Base-by-base conservation (phyloP, 2,888 invertebrate species). In the Plutella xylostella region DNA sequence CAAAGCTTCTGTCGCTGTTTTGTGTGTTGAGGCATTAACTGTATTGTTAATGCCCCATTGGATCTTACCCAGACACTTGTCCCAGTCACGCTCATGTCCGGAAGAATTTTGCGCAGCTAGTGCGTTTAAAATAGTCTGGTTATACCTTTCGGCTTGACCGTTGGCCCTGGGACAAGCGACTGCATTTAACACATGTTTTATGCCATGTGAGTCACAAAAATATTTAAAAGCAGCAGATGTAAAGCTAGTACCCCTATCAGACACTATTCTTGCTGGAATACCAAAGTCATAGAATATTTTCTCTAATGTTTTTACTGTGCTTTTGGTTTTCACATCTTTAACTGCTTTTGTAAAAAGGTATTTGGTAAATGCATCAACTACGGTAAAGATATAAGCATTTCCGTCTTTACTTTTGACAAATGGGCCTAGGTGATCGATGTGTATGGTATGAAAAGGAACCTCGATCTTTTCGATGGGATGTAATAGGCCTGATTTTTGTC, bases 41-140 rank as follows among this genome's bases (percentile, higher is more conserved):
- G 50, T 47, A 28, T 49, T 50, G 40, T 50, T 49, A n/a, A 52
- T 40, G 20, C 46, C 48, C 50, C 48, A 46, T 25, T 50, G 47
- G 21, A 51, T 43, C 40, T 51, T 44, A 18, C 48, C 48, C 17
- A 50, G 22, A n/a, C 35, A 34, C 25, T 14, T 47, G 37, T 51
- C 51, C 50, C 50, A 50, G 11, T 38, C 4, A 4, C 35, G 35
- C 18, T 35, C 39, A 14, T 21, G 14, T n/a, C 15, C 15, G 21
- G 12, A 12, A 12, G 39, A 9, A 14, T 19, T 21, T 4, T 20
- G 19, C 14, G 12, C 21, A 6, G 22, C 6, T 15, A 35, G 18
- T 2, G 35, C 5, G 18, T 18, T 35, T 6, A 35, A 18, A 18
- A 39, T 39, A 7, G 39, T 39, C 12, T 39, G 39, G 11, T 39